phyloP scores from a whole-genome alignment of 1,140 invertebrate species.

The Drosophila triauraria region DNA sequence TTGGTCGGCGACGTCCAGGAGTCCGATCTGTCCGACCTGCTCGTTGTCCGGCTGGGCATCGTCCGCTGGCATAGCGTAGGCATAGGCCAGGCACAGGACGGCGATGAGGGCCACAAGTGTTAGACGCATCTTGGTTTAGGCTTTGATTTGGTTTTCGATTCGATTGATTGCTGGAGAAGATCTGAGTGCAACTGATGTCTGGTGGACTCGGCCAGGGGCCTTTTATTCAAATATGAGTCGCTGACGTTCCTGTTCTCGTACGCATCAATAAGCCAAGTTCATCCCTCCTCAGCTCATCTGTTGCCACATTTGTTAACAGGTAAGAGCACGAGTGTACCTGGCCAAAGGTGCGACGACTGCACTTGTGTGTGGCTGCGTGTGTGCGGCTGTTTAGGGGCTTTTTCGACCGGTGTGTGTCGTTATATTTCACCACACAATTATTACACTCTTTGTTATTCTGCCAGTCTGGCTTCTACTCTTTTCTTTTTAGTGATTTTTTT shows the following conservation, averaged over 20 bases:
- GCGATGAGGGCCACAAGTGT: conserved; percentile 42
- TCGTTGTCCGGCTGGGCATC: conserved; percentile 20
- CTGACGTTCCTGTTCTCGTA: conserved; percentile 51
- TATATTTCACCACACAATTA: conserved; percentile 49
- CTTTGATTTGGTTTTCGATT: not conserved
- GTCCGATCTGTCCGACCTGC: conserved; percentile 23
- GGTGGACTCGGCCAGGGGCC: conserved; percentile 15
- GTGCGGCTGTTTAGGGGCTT: conserved; percentile 44
- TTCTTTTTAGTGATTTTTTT: conserved; percentile 1
- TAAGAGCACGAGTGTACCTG: not conserved
- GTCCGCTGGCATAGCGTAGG: conserved; percentile 24
- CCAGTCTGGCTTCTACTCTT: conserved; percentile 1
- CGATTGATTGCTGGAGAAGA: conserved; percentile 24
- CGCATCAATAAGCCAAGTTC: conserved; percentile 44
- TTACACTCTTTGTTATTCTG: conserved; percentile 45
- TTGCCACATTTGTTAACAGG: not conserved
- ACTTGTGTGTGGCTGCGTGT: conserved; percentile 6
- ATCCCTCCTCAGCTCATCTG: conserved; percentile 1
- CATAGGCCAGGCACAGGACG: conserved; percentile 48
- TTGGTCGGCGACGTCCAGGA: conserved; percentile 47
- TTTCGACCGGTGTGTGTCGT: conserved; percentile 25
- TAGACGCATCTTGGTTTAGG: conserved; percentile 42
- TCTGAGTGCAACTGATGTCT: conserved; percentile 50
- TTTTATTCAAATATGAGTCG: conserved; percentile 42
- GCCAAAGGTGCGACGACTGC: conserved; percentile 11